These are phyloP conservation scores for Harlomillsia oculata DNA, from an alignment of 1,140 invertebrate species.

Conservation along the genomic window DNA sequence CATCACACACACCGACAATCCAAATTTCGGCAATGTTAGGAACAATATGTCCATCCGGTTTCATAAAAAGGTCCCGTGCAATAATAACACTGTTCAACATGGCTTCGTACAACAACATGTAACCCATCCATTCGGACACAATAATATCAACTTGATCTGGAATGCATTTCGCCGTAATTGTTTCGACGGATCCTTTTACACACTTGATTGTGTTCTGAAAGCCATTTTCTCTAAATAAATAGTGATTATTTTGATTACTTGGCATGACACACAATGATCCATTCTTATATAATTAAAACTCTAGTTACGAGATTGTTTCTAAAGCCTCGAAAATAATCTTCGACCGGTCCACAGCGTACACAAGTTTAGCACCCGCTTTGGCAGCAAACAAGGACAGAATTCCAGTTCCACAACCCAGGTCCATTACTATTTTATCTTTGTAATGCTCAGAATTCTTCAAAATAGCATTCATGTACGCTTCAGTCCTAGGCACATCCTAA, in stretches of 20 bases:
- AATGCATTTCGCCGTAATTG: slow-evolving; percentile 59
- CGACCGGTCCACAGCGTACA: slow-evolving; percentile 88
- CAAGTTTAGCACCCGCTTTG: slow-evolving; percentile 80
- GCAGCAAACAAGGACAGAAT: slow-evolving; percentile 95
- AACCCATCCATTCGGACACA: slow-evolving; percentile 99
- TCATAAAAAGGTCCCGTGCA: slow-evolving; percentile 86
- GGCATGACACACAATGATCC: slow-evolving; percentile 15
- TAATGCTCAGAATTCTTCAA: slow-evolving; percentile 63
- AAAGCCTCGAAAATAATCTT: slow-evolving; percentile 76
- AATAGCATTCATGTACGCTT: slow-evolving; percentile 89
- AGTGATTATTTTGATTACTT: slow-evolving; percentile 31
- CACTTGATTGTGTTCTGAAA: slow-evolving; percentile 64
- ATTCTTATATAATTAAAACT: slow-evolving; percentile 12
- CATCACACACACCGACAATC: slow-evolving; percentile 78
- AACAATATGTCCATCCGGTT: slow-evolving; percentile 65
- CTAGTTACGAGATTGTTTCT: slow-evolving; percentile 70
- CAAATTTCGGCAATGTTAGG: slow-evolving; percentile 85
- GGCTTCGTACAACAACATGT: slow-evolving; percentile 94
- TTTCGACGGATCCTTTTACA: slow-evolving; percentile 80
- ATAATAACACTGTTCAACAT: slow-evolving; percentile 89
- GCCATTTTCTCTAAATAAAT: slow-evolving; percentile 55
- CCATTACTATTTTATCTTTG: slow-evolving; percentile 72
- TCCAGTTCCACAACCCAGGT: slow-evolving; percentile 93
- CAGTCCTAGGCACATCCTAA: slow-evolving; percentile 79
- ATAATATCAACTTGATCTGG: slow-evolving; percentile 86